A percentile compares a stretch with the other conserved stretches of the same genome.
phyloP scores from a whole-genome alignment of 2,113 vertebrate species.

The Condylura cristata region DNA sequence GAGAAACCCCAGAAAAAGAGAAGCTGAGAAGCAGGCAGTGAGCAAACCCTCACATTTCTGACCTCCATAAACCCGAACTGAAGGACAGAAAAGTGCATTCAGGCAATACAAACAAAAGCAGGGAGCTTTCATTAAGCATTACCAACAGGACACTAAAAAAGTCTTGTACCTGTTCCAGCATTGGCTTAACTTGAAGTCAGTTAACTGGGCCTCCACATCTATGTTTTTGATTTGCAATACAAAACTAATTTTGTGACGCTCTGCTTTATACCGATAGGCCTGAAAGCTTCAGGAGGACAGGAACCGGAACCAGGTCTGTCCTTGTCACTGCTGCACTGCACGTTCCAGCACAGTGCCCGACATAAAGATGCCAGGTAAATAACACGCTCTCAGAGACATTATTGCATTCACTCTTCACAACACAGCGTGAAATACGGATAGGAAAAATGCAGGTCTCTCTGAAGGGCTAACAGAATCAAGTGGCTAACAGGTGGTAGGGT shows the following conservation, averaged over 20 bases:
- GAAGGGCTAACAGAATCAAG: not conserved
- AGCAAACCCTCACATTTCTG: not conserved
- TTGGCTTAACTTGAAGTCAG: slow-evolving; percentile 1
- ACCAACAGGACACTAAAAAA: not conserved
- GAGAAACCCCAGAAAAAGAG: not conserved
- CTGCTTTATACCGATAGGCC: not conserved
- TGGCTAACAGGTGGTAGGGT: not conserved
- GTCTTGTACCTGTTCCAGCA: not conserved
- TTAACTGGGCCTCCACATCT: not conserved
- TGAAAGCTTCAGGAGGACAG: not conserved
- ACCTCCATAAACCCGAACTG: not conserved
- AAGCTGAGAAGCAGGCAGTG: not conserved
- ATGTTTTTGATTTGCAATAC: not conserved
- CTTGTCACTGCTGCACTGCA: not conserved
- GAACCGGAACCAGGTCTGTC: not conserved
- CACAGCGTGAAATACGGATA: not conserved
- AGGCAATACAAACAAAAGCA: not conserved
- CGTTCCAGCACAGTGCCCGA: not conserved
- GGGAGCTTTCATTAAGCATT: not conserved
- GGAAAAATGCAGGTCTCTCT: not conserved
- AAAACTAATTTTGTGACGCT: not conserved
- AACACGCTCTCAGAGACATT: not conserved
- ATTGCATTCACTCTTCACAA: not conserved
- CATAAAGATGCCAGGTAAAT: not conserved
- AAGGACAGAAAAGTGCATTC: not conserved